A percentile compares a stretch with the other conserved stretches of the same genome.
Evolutionary conservation across 2,797 vertebrate genomes (phyloP).

Genomic region (Chiloscyllium punctatum): DNA sequence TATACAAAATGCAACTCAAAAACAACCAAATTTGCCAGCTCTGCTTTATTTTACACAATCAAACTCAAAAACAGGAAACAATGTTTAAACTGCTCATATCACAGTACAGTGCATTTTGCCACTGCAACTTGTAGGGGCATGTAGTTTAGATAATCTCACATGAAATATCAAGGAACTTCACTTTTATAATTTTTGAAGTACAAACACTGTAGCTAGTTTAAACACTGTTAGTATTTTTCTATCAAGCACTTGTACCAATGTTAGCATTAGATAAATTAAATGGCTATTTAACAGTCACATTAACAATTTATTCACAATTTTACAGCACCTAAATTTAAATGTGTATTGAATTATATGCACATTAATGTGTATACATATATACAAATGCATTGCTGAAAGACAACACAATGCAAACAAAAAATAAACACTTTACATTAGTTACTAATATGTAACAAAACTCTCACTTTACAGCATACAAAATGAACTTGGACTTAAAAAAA

Average conservation of each 20-base stretch:
- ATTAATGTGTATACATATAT: slow-evolving; percentile 15
- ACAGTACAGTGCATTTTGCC: neutral
- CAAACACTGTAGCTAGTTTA: slow-evolving; percentile 23
- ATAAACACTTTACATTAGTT: slow-evolving; percentile 1
- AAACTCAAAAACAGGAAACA: slow-evolving; percentile 20
- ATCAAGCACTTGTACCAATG: slow-evolving; percentile 25
- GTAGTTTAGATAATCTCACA: slow-evolving; percentile 4
- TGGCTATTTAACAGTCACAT: slow-evolving; percentile 32
- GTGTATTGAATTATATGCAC: slow-evolving; percentile 24
- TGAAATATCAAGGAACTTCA: slow-evolving; percentile 12
- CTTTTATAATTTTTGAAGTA: slow-evolving; percentile 18
- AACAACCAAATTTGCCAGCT: slow-evolving; percentile 11
- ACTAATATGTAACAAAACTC: slow-evolving; percentile 21
- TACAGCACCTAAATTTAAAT: slow-evolving; percentile 19
- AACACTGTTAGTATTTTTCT: slow-evolving; percentile 25
- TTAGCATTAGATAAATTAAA: slow-evolving; percentile 6
- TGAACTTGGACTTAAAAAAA: slow-evolving; percentile 15
- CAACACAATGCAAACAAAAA: slow-evolving; percentile 1
- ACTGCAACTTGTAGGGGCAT: neutral
- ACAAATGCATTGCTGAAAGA: slow-evolving; percentile 1
- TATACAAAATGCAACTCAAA: slow-evolving; percentile 27
- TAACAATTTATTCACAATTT: slow-evolving; percentile 34
- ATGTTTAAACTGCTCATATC: slow-evolving; percentile 13
- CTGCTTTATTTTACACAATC: slow-evolving; percentile 26
- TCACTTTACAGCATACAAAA: neutral